Evolutionary conservation across 2,888 invertebrate genomes (phyloP).

Genomic region (Tipula unca): DNA sequence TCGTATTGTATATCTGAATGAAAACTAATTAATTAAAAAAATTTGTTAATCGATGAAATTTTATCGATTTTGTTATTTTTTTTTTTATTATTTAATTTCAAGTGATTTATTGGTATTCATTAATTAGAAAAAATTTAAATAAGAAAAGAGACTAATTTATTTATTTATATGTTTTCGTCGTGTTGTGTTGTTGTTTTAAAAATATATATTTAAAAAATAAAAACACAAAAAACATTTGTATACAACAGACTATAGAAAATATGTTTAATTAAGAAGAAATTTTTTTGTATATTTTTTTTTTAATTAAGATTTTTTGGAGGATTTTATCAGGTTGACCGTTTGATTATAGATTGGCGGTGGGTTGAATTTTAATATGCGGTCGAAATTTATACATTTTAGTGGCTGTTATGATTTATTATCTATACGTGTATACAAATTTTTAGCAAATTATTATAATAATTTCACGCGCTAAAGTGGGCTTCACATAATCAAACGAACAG

Average conservation of each 20-base stretch:
- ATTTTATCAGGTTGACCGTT: background rate
- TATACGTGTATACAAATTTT: background rate
- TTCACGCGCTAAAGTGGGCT: background rate
- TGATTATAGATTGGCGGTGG: background rate
- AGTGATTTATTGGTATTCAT: background rate
- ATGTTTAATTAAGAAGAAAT: background rate
- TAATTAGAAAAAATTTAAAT: background rate
- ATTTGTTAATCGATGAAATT: conserved; percentile 4
- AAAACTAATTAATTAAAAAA: conserved; percentile 8
- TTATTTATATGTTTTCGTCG: background rate
- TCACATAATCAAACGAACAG: too few species aligned
- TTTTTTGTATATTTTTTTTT: background rate
- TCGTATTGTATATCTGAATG: background rate
- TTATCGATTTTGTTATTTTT: background rate
- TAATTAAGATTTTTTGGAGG: background rate
- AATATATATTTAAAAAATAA: background rate
- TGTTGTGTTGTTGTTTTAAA: background rate
- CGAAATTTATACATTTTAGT: too few species aligned
- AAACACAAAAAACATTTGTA: background rate
- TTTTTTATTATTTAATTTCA: background rate
- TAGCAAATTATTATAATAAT: background rate
- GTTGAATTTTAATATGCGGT: background rate
- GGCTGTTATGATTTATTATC: background rate
- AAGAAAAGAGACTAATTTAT: conserved; percentile 8
- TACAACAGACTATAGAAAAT: background rate